phyloP scores from a whole-genome alignment of 2,113 vertebrate species.

The Cryptotis parvus region DNA sequence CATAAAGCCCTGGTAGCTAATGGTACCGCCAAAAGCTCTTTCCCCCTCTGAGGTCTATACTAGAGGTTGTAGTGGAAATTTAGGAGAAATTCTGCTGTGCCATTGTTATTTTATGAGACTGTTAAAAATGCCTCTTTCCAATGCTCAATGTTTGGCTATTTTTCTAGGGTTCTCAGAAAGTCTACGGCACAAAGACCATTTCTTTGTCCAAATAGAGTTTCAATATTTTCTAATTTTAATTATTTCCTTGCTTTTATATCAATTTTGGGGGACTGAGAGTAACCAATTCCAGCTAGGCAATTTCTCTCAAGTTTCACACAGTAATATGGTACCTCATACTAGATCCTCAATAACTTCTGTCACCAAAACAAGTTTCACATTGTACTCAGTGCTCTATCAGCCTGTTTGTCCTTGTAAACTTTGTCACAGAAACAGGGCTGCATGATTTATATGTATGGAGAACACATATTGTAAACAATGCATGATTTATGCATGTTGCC shows the following conservation, averaged over 20 bases:
- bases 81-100: not conserved
- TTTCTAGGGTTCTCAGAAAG: not conserved
- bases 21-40: not conserved
- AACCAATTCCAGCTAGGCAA: not conserved
- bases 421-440: not conserved
- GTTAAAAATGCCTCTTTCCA: not conserved
- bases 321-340: not conserved
- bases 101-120: not conserved
- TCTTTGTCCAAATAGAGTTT: constrained; percentile 42
- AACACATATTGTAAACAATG: not conserved
- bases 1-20: not conserved
- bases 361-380: not conserved
- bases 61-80: not conserved
- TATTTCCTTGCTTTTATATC: not conserved
- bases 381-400: not conserved
- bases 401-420: not conserved
- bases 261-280: not conserved
- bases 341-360: not conserved
- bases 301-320: not conserved
- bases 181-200: not conserved
- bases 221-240: constrained; percentile 13
- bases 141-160: not conserved
- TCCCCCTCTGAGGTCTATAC: not conserved
- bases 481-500: constrained; percentile 47
- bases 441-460: no score